A percentile compares a stretch with the other conserved stretches of the same genome.
These are phyloP conservation scores for Cordilura impudica DNA, from an alignment of 2,888 invertebrate species.

Conservation along the genomic window DNA sequence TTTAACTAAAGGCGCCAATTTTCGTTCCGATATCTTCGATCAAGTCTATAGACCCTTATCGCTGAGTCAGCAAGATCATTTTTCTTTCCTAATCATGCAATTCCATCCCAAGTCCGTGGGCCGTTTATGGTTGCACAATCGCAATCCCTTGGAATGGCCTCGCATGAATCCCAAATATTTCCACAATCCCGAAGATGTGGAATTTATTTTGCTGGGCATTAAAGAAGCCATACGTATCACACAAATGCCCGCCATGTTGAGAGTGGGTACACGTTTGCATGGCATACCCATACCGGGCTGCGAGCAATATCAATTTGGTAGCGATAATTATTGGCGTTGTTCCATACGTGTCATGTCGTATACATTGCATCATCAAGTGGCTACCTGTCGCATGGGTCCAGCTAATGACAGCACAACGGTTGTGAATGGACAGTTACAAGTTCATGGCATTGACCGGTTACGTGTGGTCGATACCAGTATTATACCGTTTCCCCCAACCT, in stretches of 20 bases:
- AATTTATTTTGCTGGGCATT: constrained; percentile 80
- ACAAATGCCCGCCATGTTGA: constrained; percentile 81
- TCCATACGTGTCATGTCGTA: constrained; percentile 81
- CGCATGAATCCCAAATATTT: constrained; percentile 82
- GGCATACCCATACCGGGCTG: constrained; percentile 80
- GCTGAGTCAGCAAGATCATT: constrained; percentile 79
- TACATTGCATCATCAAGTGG: constrained; percentile 83
- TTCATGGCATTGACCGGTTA: constrained; percentile 81
- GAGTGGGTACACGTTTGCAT: constrained; percentile 80
- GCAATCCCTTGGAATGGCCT: constrained; percentile 81
- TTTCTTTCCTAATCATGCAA: constrained; percentile 83
- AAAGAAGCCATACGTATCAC: constrained; percentile 82
- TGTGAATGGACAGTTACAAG: constrained; percentile 82
- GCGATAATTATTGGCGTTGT: constrained; percentile 86
- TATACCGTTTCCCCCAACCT: constrained; percentile 82
- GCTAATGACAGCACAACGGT: constrained; percentile 81
- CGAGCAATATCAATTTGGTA: constrained; percentile 78
- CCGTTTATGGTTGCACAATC: constrained; percentile 83
- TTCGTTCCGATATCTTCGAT: constrained; percentile 80
- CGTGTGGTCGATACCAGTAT: constrained; percentile 85
- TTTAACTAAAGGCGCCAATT: constrained; percentile 80
- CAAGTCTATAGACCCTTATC: constrained; percentile 80
- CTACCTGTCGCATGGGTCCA: constrained; percentile 87
- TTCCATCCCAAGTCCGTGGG: constrained; percentile 87
- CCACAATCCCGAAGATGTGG: constrained; percentile 77